Base-by-base conservation (phyloP, 2,113 vertebrate genomes). In the Ceyx cyanopectus region DNA sequence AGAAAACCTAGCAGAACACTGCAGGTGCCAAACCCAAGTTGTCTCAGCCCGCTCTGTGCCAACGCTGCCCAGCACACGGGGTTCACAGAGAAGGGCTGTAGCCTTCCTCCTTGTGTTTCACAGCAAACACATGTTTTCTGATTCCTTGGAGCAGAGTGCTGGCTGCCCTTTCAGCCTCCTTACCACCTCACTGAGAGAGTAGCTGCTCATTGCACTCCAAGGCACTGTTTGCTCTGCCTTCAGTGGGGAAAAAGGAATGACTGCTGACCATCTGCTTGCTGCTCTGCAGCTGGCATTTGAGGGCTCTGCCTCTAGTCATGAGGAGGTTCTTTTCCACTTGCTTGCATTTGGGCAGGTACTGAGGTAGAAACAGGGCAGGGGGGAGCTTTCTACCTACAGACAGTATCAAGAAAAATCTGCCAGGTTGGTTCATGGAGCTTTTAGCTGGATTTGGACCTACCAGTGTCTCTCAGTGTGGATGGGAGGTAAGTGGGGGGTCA, bases 11-110 rank as follows among this genome's bases (percentile, higher is more conserved):
- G 11, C 9, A 57, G 51, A 60, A 72, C 22, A 29, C 5, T 2
- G 6, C 37, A 53, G 43, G 51, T 79, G 74, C 74, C 88, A 70
- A 87, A 66, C 22, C 11, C 16, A 34, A 20, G 14, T 27, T 22
- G 30, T 60, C 40, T 37, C 51, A 56, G 58, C 63, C 34, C 8
- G 13, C 50, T 30, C 77, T 1, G 0, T 51, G 48, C 60, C 66
- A 45, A 1, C 2, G 3, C 56, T 58, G 57, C 57, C 75, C 26
- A 9, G 68, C 3, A 0, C 50, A 6, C 0, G 0, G 57, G 20
- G 74, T 3, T 26, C 46, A 29, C 48, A 34, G 60, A 40, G 50
- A 41, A 78, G 54, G 54, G 54, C 61, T 1, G 0, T 22, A 29
- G 50, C 37, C 29, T 87, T 46, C 56, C 48, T 82, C 61, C 87